Conservation (phyloP, 2,888 invertebrate species). For the Neoaliturus tenellus region DNA sequence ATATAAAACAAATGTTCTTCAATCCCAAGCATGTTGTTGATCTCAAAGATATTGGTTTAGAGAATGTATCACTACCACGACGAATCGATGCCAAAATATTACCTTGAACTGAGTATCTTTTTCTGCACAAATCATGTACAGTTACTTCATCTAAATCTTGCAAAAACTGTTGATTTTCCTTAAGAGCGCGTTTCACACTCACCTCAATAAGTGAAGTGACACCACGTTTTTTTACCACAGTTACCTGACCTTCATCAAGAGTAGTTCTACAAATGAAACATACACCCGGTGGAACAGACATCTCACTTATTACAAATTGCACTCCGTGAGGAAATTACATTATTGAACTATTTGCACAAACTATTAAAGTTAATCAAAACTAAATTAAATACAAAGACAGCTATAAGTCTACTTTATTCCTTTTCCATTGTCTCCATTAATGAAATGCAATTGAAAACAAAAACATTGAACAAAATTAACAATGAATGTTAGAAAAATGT, state of each 20-base stretch:
- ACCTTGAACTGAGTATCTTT: conserved; percentile 51
- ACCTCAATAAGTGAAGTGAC: conserved; percentile 47
- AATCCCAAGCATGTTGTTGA: not conserved
- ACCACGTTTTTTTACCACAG: conserved; percentile 28
- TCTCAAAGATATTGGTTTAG: conserved; percentile 37
- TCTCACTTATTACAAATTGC: conserved; percentile 3
- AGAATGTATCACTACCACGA: conserved; percentile 40
- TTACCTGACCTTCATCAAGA: conserved; percentile 23
- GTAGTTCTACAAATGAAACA: conserved; percentile 19
- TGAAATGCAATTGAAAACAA: too few species aligned
- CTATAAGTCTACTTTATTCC: too few species aligned
- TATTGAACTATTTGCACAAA: not conserved
- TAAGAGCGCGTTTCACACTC: conserved; percentile 51
- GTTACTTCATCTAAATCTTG: not conserved
- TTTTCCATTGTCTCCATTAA: too few species aligned
- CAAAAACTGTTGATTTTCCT: not conserved
- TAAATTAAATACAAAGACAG: too few species aligned
- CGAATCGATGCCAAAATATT: conserved; percentile 52
- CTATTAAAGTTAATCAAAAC: too few species aligned
- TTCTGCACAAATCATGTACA: conserved; percentile 49
- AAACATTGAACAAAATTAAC: too few species aligned
- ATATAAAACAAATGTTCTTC: conserved; percentile 22
- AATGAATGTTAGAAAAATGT: too few species aligned
- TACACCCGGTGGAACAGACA: not conserved
- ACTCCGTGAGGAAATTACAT: not conserved